Base-by-base conservation (phyloP, 2,113 vertebrate genomes). In the Ageneiosus marmoratus region DNA sequence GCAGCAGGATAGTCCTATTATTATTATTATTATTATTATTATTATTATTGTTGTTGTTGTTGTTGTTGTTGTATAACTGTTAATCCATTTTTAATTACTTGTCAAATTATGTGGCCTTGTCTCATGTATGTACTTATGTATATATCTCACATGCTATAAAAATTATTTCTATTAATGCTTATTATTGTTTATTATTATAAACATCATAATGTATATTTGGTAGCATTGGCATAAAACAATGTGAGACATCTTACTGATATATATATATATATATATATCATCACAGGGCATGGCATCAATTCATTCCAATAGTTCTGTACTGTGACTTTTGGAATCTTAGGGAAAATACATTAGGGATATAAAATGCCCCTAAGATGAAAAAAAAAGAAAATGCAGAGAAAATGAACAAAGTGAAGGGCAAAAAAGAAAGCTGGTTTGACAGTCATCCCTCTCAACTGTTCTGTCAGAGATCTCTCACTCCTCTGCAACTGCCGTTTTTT, bases 401-500 rank as follows among this genome's bases (percentile, higher is more conserved):
- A 70, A 81, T 12, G 18, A 60, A 29, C 24, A 27, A 72, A 56
- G 58, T 44, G 44, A 70, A 48, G 65, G 18, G 27, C 13, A 56
- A 34, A 41, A 48, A 34, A 62, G 62, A 58, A 56, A 60, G 65
- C 53, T 84, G 76, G 63, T 62, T 72, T 79, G 55, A 79, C 82
- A 84, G 82, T 79, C 83, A 84, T 79, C 76, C 65, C 83, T 84
- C 76, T 84, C 77, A 72, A 79, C 76, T 79, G 83, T 84, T 84
- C 83, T 70, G 24, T 83, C 82, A 83, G 75, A 78, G 62, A 83
- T 83, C 76, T 84, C 76, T 84, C 83, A 84, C 65, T 84, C 83
- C 83, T 84, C 82, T 84, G 75, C 82, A 84, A 79, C 82, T 84
- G 82, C 56, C 76, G 72, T 67, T 70, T 83, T 56, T 58, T 69